Percentiles rank a stretch among this genome's conserved stretches.
phyloP scores from a whole-genome alignment of 2,888 invertebrate species.

The Drosophila colorata region DNA sequence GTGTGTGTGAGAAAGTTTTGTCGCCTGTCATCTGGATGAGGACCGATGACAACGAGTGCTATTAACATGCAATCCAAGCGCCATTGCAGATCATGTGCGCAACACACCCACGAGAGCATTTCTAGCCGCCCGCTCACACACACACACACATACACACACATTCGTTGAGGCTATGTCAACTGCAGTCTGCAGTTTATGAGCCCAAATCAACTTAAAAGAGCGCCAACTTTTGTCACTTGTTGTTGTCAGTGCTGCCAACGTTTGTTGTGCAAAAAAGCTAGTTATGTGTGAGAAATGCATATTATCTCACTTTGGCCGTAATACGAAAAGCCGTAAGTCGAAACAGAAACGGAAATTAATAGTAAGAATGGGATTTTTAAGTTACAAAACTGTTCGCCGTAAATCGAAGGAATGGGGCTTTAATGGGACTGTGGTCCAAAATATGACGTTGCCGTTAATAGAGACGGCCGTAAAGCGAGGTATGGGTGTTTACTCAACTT shows the following conservation, averaged over 20 bases:
- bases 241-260: constrained; percentile 14
- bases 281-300: too few relatives aligned
- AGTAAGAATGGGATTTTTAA: too few relatives aligned
- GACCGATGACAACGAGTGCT: constrained; percentile 38
- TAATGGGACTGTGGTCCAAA: too few relatives aligned
- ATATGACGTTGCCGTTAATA: too few relatives aligned
- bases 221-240: constrained; percentile 6
- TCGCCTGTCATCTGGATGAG: constrained; percentile 48
- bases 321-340: too few relatives aligned
- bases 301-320: too few relatives aligned
- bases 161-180: neutral
- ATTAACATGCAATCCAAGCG: constrained; percentile 57
- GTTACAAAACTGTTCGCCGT: too few relatives aligned
- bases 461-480: too few relatives aligned
- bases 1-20: constrained; percentile 30
- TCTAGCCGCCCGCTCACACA: constrained; percentile 13
- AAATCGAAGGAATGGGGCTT: too few relatives aligned
- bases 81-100: constrained; percentile 48
- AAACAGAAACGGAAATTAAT: too few relatives aligned
- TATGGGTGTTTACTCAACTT: too few relatives aligned
- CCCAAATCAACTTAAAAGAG: constrained; percentile 1
- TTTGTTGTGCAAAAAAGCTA: neutral
- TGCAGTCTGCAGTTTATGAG: constrained; percentile 15
- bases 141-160: neutral
- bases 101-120: constrained; percentile 30